phyloP scores from a whole-genome alignment of 2,888 invertebrate genomes.

The Drosophila histrio region DNA sequence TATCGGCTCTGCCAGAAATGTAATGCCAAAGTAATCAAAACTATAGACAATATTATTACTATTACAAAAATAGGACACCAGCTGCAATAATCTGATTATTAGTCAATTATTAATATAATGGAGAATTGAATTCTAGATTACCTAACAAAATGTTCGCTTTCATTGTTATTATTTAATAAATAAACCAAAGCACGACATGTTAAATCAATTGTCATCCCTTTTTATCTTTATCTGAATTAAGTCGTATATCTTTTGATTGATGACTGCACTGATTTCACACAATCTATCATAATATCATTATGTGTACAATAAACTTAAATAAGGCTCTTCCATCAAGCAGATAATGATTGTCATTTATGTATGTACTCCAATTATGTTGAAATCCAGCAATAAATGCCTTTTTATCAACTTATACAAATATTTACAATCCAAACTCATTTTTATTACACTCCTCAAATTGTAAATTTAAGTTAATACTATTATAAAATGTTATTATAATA shows the following conservation, averaged over 20 bases:
- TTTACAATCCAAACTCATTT: not conserved
- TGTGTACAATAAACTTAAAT: not conserved
- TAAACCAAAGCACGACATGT: not conserved
- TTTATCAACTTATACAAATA: not conserved
- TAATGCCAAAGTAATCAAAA: conserved; percentile 11
- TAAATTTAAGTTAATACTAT: not conserved
- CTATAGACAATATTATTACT: conserved; percentile 1
- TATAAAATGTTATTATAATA: not conserved
- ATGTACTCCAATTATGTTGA: not conserved
- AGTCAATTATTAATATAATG: too few relatives aligned
- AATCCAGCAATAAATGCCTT: not conserved
- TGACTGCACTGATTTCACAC: conserved; percentile 20
- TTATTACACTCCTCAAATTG: not conserved
- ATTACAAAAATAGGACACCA: not conserved
- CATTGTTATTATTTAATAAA: conserved; percentile 4
- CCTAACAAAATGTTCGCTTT: not conserved
- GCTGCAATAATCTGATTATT: not conserved
- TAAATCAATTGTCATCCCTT: not conserved
- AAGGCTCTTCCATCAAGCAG: not conserved
- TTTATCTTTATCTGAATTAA: not conserved
- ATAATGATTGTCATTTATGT: conserved; percentile 5
- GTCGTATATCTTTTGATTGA: conserved; percentile 21
- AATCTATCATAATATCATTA: conserved; percentile 13
- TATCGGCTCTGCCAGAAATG: conserved; percentile 15
- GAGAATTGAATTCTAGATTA: not conserved